These are phyloP conservation scores for Gymnosoma rotundatum DNA, from an alignment of 2,888 invertebrate genomes.

Conservation along the genomic window DNA sequence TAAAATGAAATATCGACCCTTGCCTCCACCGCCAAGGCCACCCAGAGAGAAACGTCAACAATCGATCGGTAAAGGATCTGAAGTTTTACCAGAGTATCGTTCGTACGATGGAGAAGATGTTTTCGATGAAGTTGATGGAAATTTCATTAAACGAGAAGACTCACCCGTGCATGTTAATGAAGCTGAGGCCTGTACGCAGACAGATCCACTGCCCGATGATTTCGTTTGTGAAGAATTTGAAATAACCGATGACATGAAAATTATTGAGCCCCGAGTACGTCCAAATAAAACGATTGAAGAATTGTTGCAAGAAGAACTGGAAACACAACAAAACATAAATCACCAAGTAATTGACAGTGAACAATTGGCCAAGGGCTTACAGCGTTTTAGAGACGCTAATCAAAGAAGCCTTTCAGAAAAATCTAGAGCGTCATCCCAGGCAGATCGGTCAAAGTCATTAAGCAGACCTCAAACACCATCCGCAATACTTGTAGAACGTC, in stretches of 20 bases:
- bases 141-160: conserved; percentile 73
- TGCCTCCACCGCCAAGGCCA: conserved; percentile 93
- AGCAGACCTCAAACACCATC: conserved; percentile 85
- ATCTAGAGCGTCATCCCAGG: conserved; percentile 84
- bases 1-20: conserved; percentile 92
- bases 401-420: conserved; percentile 85
- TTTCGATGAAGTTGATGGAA: conserved; percentile 75
- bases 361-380: conserved; percentile 83
- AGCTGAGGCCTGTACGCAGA: conserved; percentile 91
- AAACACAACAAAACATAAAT: conserved; percentile 72
- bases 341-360: conserved; percentile 83
- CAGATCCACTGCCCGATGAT: conserved; percentile 92
- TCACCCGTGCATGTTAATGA: conserved; percentile 81
- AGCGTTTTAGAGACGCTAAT: conserved; percentile 84
- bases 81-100: conserved; percentile 62
- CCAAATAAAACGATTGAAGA: conserved; percentile 79
- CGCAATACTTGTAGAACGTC: conserved; percentile 85
- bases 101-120: conserved; percentile 80
- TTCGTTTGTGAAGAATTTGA: conserved; percentile 85
- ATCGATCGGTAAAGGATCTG: conserved; percentile 70
- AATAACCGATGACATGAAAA: conserved; percentile 81
- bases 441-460: conserved; percentile 84
- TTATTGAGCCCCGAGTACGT: conserved; percentile 79
- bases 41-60: conserved; percentile 85
- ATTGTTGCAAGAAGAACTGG: conserved; percentile 78